Percentiles rank a stretch among this genome's conserved stretches.
Evolutionary conservation across 1,140 invertebrate species (phyloP).

Genomic region (Pseudomyrmex concolor): DNA sequence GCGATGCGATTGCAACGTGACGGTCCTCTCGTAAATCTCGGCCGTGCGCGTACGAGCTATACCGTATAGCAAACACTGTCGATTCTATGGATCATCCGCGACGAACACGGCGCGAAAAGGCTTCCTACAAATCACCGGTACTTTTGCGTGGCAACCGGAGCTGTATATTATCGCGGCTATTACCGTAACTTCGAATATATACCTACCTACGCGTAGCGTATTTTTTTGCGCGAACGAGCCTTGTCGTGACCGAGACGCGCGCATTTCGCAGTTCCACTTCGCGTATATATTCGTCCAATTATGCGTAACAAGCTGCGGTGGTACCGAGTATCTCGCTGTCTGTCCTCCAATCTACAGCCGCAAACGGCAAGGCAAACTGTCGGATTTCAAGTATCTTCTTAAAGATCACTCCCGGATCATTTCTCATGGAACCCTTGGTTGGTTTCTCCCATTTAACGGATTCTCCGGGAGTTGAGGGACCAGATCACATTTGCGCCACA

Average conservation of each 20-base stretch:
- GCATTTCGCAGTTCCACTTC: slow-evolving; percentile 5
- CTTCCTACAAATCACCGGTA: slow-evolving; percentile 62
- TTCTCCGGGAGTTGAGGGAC: not conserved
- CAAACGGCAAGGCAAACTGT: not conserved
- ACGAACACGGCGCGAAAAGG: slow-evolving; percentile 46
- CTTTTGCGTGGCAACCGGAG: slow-evolving; percentile 55
- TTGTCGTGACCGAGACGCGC: not conserved
- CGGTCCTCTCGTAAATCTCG: slow-evolving; percentile 44
- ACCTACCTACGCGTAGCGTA: slow-evolving; percentile 11
- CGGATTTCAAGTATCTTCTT: not conserved
- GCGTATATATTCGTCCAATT: slow-evolving; percentile 51
- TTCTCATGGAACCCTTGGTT: not conserved
- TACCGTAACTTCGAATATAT: slow-evolving; percentile 44
- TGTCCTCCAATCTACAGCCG: not conserved
- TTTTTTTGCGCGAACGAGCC: slow-evolving; percentile 45
- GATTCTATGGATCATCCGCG: slow-evolving; percentile 56
- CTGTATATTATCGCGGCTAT: slow-evolving; percentile 64
- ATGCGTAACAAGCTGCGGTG: slow-evolving; percentile 47
- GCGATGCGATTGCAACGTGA: slow-evolving; percentile 25
- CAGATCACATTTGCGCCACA: not conserved
- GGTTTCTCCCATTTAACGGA: not conserved
- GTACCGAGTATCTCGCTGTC: not conserved
- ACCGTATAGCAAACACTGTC: slow-evolving; percentile 19
- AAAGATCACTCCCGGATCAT: not conserved
- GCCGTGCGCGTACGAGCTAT: slow-evolving; percentile 4